Evolutionary conservation across 2,888 invertebrate species (phyloP), one percentile per base, ranked within the genome.

Genomic region (Ichneumon xanthorius): DNA sequence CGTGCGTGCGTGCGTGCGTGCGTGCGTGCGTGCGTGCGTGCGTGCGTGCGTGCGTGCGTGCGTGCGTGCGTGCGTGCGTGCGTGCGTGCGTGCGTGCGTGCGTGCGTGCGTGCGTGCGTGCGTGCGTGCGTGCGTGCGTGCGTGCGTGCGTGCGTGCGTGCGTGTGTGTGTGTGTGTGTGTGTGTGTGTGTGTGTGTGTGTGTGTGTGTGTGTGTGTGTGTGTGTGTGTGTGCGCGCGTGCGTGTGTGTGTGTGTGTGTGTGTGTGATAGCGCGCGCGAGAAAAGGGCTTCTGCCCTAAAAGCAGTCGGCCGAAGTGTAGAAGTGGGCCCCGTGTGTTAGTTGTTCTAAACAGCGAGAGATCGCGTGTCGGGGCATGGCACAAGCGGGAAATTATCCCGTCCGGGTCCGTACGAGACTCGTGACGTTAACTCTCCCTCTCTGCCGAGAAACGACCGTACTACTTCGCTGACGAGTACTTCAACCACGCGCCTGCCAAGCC

Each of bases 371-470:
- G 80, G 75, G 75, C 82, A 75, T 81, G 75, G 89, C 89, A 90
- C 88, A 88, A 89, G 89, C 89, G 86, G 88, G 85, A 91, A 92
- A 91, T 92, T 92, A 91, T 91, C 89, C 89, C 87, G 89, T 90
- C 88, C 86, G 61, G 61, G 77, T 22, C 53, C 50, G 81, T 79
- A 84, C 78, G 81, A 79, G 85, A 65, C 82, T 84, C 82, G 61
- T 84, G 84, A 87, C 84, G 82, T 82, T 79, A 85, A 85, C 85
- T 81, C 81, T 71, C 67, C 40, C 30, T 55, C 75, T 4, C 45
- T 73, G 53, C 71, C 70, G 63, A 45, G 50, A 40, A 48, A 45
- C 76, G 50, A 48, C 58, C 50, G 61, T 80, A 67, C 79, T 65
- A 79, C 67, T 71, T 71, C 37, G 72, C 26, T 50, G 70, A 78